Evolutionary conservation across 1,140 invertebrate genomes (phyloP).

Genomic region (Orchesella cincta): DNA sequence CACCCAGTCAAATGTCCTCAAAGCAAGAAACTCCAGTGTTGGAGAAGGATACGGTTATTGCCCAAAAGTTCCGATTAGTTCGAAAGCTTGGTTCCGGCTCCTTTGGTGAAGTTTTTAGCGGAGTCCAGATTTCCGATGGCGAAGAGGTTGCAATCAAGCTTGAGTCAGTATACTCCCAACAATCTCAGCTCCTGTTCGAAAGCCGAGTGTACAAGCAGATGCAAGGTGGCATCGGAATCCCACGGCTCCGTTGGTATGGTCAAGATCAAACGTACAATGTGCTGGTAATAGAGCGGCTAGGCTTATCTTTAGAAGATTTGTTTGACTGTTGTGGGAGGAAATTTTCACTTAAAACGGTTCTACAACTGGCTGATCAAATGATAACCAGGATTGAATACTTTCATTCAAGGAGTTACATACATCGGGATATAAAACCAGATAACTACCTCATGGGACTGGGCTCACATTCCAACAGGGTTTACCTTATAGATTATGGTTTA

Average conservation of each 20-base stretch:
- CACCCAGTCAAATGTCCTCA: conserved; percentile 9
- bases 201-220: conserved; percentile 90
- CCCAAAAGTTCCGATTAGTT: background rate
- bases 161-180: conserved; percentile 84
- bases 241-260: conserved; percentile 88
- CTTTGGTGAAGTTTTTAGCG: conserved; percentile 16
- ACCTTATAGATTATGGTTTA: conserved; percentile 95
- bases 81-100: conserved; percentile 14
- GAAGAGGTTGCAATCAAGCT: conserved; percentile 95
- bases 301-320: conserved; percentile 92
- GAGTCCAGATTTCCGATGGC: conserved; percentile 1
- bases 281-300: conserved; percentile 93
- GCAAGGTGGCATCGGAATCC: conserved; percentile 91
- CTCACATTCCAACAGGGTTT: conserved; percentile 88
- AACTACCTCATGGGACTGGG: conserved; percentile 98
- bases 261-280: conserved; percentile 92
- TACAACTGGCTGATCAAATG: conserved; percentile 95
- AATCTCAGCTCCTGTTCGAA: conserved; percentile 94
- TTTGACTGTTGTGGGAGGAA: conserved; percentile 94
- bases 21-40: background rate
- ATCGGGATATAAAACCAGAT: conserved; percentile 93
- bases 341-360: conserved; percentile 95
- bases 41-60: background rate
- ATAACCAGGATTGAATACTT: conserved; percentile 88
- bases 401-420: conserved; percentile 94